Evolutionary conservation across 1,140 invertebrate species (phyloP).

Genomic region (Phymorhynchus buccinoides): DNA sequence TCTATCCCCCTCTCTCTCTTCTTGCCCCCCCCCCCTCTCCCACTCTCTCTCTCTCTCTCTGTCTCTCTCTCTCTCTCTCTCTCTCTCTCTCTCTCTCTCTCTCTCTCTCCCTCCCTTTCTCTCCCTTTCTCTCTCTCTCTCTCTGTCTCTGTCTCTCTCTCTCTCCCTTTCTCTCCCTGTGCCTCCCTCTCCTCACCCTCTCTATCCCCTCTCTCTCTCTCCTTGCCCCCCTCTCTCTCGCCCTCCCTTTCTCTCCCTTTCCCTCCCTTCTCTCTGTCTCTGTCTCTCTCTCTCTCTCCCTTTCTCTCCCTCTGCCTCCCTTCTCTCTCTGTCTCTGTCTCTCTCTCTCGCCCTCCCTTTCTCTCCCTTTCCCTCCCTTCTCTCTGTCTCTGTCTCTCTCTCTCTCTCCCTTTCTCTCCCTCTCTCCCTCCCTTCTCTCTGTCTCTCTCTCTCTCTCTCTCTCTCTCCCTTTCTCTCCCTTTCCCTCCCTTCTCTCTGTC

Average conservation of each 20-base stretch:
- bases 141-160: not conserved
- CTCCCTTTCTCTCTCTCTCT: slow-evolving; percentile 1
- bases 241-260: not conserved
- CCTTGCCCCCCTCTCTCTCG: not conserved
- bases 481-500: not conserved
- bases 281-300: slow-evolving; percentile 19
- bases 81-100: not conserved
- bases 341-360: not conserved
- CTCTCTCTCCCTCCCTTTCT: not conserved
- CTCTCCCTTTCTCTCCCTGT: not conserved
- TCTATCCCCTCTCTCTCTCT: not conserved
- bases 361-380: not conserved
- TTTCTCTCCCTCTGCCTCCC: not conserved
- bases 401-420: not conserved
- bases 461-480: slow-evolving; percentile 2
- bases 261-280: not conserved
- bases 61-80: slow-evolving; percentile 10
- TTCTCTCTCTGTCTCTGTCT: not conserved
- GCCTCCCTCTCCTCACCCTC: too few relatives aligned
- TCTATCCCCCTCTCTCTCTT: not conserved
- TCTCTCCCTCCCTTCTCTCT: not conserved
- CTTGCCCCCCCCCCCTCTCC: not conserved
- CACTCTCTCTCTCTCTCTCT: slow-evolving; percentile 23
- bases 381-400: not conserved
- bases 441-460: slow-evolving; percentile 20